Evolutionary conservation across 92 coral and sea anemone species (phyloP).

Genomic region (Desmophyllum pertusum): DNA sequence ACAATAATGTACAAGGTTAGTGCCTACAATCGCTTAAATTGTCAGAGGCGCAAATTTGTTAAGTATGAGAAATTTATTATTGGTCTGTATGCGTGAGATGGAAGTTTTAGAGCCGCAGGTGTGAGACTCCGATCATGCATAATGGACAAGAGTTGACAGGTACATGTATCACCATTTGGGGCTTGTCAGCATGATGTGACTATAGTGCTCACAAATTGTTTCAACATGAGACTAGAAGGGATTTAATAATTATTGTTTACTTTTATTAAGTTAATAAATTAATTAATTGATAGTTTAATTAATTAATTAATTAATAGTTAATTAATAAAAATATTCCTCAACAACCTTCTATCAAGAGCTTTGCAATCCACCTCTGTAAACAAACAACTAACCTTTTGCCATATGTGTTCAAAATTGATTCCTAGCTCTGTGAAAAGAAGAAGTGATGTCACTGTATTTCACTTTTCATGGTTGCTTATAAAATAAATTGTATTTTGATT

Average conservation of each 20-base stretch:
- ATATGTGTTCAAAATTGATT: conserved; percentile 90
- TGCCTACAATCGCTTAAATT: no score
- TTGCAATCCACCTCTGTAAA: neutral
- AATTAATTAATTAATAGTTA: neutral
- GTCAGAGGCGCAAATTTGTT: no score
- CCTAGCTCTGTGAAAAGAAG: conserved; percentile 69
- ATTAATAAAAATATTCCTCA: no score
- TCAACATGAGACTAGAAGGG: neutral
- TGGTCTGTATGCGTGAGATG: neutral
- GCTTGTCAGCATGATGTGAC: neutral
- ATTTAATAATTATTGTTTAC: no score
- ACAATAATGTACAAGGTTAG: no score
- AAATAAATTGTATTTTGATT: neutral
- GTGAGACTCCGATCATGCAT: neutral
- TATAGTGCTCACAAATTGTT: neutral
- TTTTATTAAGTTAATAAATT: neutral
- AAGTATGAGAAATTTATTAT: neutral
- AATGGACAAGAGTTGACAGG: neutral
- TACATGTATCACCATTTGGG: neutral
- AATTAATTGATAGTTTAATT: neutral
- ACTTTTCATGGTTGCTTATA: neutral
- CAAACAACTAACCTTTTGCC: conserved; percentile 76
- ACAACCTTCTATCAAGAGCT: neutral
- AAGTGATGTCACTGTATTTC: neutral
- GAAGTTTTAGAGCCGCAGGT: neutral